Conservation (phyloP, 1,140 invertebrate genomes). For the Phthorimaea operculella region DNA sequence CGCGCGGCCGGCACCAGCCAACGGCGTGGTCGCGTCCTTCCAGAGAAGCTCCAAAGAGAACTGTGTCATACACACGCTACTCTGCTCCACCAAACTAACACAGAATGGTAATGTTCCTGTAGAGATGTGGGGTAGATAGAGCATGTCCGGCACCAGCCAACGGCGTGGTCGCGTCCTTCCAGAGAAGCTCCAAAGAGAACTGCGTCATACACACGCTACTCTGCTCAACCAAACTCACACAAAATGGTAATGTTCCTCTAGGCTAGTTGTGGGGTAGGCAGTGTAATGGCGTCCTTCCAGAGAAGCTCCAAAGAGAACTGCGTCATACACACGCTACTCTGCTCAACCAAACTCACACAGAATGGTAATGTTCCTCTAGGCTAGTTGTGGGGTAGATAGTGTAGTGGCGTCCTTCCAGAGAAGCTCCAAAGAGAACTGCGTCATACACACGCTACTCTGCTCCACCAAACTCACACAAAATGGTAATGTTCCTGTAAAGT, state of each 20-base stretch:
- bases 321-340: constrained; percentile 84
- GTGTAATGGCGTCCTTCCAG: constrained; percentile 74
- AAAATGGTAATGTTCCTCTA: constrained; percentile 80
- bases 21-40: constrained; percentile 76
- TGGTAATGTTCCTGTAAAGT: constrained; percentile 71
- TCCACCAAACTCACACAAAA: constrained; percentile 97
- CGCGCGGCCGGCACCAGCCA: constrained; percentile 73
- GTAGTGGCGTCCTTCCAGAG: constrained; percentile 77
- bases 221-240: constrained; percentile 95
- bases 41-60: constrained; percentile 85
- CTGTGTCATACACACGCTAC: constrained; percentile 82
- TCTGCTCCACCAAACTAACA: constrained; percentile 95
- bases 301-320: constrained; percentile 87
- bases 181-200: constrained; percentile 84
- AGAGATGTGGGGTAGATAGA: constrained; percentile 75
- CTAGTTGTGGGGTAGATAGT: constrained; percentile 74
- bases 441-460: constrained; percentile 85
- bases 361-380: constrained; percentile 78
- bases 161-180: constrained; percentile 75
- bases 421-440: constrained; percentile 87
- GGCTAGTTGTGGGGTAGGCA: constrained; percentile 75
- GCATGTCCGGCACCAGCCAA: constrained; percentile 74
- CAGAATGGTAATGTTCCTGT: constrained; percentile 82
- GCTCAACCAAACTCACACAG: constrained; percentile 95
- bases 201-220: constrained; percentile 85